A percentile compares a stretch with the other conserved stretches of the same genome.
Conservation (phyloP, 1,140 invertebrate species). For the Holcopasites calliopsidis region DNA sequence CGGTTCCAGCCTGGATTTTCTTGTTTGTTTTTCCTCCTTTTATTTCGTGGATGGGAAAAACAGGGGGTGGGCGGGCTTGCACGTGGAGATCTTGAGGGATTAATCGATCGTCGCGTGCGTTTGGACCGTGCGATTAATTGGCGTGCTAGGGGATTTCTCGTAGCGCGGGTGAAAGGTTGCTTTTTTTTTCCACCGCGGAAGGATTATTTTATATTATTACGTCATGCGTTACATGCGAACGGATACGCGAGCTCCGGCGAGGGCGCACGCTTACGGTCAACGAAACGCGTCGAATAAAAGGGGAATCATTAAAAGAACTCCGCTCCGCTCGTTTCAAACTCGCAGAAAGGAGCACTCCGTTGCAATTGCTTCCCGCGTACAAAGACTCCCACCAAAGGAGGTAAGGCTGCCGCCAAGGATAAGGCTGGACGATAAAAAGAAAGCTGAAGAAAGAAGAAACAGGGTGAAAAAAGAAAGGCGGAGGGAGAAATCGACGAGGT, state of each 20-base stretch:
- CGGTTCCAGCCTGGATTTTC: not conserved
- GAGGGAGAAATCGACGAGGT: not conserved
- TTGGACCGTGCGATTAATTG: too few relatives aligned
- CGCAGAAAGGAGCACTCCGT: constrained; percentile 46
- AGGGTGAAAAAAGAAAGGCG: not conserved
- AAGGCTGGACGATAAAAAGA: too few relatives aligned
- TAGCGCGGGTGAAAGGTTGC: too few relatives aligned
- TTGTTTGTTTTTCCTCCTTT: not conserved
- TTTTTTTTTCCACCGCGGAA: too few relatives aligned
- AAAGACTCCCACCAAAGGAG: constrained; percentile 43
- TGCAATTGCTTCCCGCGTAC: constrained; percentile 55
- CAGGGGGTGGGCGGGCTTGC: not conserved
- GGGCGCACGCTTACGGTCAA: constrained; percentile 7
- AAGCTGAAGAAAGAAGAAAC: not conserved
- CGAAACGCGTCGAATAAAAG: constrained; percentile 1
- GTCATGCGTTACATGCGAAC: too few relatives aligned
- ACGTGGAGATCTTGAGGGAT: too few relatives aligned
- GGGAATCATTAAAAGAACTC: constrained; percentile 48
- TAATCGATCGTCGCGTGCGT: constrained; percentile 2
- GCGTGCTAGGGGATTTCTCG: too few relatives aligned
- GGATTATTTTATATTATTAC: too few relatives aligned
- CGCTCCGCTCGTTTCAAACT: not conserved
- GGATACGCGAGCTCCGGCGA: not conserved
- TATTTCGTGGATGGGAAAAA: not conserved
- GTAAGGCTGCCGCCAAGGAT: too few relatives aligned